Evolutionary conservation across 1,140 invertebrate genomes (phyloP), one percentile per base, ranked within the genome.

Genomic region (Onthophagus taurus): DNA sequence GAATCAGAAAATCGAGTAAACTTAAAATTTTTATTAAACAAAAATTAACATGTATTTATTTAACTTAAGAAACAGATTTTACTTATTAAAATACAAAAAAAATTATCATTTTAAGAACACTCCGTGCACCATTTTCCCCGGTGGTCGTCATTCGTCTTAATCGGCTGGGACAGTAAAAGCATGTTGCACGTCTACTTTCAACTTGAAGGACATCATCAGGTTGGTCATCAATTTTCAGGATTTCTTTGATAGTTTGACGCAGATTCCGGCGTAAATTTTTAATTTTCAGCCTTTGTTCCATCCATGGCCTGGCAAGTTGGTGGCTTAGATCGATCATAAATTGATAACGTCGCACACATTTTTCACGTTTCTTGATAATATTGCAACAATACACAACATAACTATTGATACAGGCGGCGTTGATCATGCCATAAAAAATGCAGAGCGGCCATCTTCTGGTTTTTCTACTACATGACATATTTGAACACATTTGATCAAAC

Each of bases 1-100:
- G 9, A 12, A 9, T 29, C 13, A 29, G 26, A n/a, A n/a, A n/a
- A n/a, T 29, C 9, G 11, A 12, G 13, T n/a, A 12, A n/a, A 74
- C 71, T 29, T 29, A 29, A n/a, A n/a, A 9, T n/a, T n/a, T 29
- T 9, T n/a, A 29, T 12, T 3, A 29, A 29, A 29, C 11, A n/a
- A 29, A 12, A n/a, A 29, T 12, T 29, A 29, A 9, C 11, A 29
- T 29, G 13, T 12, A 29, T 29, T n/a, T 29, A 12, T 12, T n/a
- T 29, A 12, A 29, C 26, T 29, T n/a, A n/a, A 9, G 13, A 12
- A 29, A 29, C 13, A 29, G 9, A 29, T 29, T 29, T 29, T 29
- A 29, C 26, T 29, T n/a, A 29, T n/a, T 3, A 12, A n/a, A 29
- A 29, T n/a, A 29, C 11, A 9, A 29, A n/a, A n/a, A 29, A n/a